Evolutionary conservation across 2,113 vertebrate genomes (phyloP), one percentile per base, ranked within the genome.

Genomic region (Chascanopsetta lugubris): DNA sequence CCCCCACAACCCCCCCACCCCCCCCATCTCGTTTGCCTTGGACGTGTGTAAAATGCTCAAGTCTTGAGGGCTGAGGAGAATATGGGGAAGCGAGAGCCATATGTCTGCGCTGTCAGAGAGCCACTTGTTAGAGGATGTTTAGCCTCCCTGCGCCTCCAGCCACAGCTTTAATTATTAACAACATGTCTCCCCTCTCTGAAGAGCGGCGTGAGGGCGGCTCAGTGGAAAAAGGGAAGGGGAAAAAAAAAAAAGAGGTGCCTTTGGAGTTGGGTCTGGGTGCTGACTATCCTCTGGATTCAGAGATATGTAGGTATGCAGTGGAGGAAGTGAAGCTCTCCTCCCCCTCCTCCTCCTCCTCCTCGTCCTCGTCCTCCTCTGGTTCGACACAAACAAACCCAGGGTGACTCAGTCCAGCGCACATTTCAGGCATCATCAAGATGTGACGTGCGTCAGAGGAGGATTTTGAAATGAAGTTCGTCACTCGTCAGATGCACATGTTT

Each of bases 101-200:
- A 90, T 88, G 87, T 88, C 89, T 85, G 76, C 30, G 85, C 88
- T 90, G 88, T 90, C 86, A 90, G 87, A 74, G 79, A 86, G 84
- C 87, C 86, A 88, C 89, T 89, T 92, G 90, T 88, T 88, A 90
- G 82, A 87, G 89, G 86, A 91, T 90, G 90, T 91, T 90, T 91
- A 91, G 87, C 90, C 88, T 89, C 89, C 80, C 84, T 60, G 83
- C 78, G 89, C 88, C 88, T 91, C 82, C 82, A 89, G 88, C 89
- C 87, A 84, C 83, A 72, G 70, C 87, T 72, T 92, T 91, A 91
- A 91, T 92, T 90, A 92, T 92, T 92, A 91, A 92, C 83, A 87
- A 88, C 82, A 85, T 78, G 82, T 86, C 82, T 83, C 80, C 57
- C 72, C 69, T n/a, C 34, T 84, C 79, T 85, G 86, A 86, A 85